Percentiles rank a stretch among this genome's conserved stretches.
phyloP scores from a whole-genome alignment of 1,140 invertebrate genomes.

The Globodera rostochiensis region DNA sequence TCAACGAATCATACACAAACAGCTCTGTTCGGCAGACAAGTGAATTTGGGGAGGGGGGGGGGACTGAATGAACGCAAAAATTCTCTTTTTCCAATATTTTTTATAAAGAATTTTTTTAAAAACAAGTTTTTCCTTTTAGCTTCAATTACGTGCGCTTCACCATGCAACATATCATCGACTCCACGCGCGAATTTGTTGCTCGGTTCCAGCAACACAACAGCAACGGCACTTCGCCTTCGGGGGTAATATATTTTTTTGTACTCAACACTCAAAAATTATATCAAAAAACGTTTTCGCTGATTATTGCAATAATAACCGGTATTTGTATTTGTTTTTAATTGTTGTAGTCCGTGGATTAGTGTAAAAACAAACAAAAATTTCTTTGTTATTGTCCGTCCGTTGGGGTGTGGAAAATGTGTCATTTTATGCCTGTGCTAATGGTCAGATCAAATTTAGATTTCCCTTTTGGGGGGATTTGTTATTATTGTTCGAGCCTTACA shows the following conservation, averaged over 20 bases:
- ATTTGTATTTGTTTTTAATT: too few relatives aligned
- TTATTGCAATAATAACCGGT: too few relatives aligned
- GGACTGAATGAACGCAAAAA: not conserved
- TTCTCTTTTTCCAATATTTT: not conserved
- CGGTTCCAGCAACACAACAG: not conserved
- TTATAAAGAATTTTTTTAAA: not conserved
- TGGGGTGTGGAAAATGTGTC: too few relatives aligned
- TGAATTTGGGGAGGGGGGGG: conserved; percentile 27
- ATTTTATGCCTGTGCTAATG: too few relatives aligned
- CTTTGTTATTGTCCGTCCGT: too few relatives aligned
- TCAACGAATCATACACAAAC: conserved; percentile 45
- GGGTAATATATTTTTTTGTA: not conserved
- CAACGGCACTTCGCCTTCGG: not conserved
- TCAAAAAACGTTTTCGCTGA: too few relatives aligned
- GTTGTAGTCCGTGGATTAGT: too few relatives aligned
- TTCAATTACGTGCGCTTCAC: conserved; percentile 53
- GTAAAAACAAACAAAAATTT: too few relatives aligned
- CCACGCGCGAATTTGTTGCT: conserved; percentile 35
- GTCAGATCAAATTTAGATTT: too few relatives aligned
- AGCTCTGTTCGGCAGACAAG: conserved; percentile 52
- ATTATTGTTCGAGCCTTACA: too few relatives aligned
- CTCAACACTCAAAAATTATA: too few relatives aligned
- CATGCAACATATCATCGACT: conserved; percentile 41
- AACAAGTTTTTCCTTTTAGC: conserved; percentile 40
- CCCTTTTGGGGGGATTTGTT: too few relatives aligned